Percentiles rank a stretch among this genome's conserved stretches.
phyloP scores from a whole-genome alignment of 1,140 invertebrate species.

The Drosophila teissieri region DNA sequence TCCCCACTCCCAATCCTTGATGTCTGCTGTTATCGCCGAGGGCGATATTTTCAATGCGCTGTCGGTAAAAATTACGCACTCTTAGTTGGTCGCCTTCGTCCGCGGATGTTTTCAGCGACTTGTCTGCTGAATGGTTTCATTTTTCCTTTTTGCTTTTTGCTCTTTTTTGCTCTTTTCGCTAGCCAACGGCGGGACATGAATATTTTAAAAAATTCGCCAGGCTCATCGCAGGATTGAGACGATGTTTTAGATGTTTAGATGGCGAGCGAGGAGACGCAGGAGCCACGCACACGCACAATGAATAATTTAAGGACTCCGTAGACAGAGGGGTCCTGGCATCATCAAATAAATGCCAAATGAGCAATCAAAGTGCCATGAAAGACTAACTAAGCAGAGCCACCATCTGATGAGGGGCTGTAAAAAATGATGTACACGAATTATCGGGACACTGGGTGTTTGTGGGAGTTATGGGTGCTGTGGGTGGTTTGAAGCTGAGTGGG shows the following conservation, averaged over 20 bases:
- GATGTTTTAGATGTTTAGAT: conserved; percentile 30
- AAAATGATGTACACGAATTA: conserved; percentile 78
- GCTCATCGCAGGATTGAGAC: conserved; percentile 46
- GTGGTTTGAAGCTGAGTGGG: no score
- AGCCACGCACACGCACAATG: conserved; percentile 50
- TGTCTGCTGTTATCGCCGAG: conserved; percentile 46
- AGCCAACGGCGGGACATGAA: conserved; percentile 76
- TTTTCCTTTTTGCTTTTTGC: conserved; percentile 6
- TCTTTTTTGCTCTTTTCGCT: conserved; percentile 35
- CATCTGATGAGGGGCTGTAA: conserved; percentile 72
- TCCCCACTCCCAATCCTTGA: background rate
- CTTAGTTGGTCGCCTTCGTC: conserved; percentile 64
- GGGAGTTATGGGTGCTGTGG: background rate
- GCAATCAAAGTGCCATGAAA: conserved; percentile 79
- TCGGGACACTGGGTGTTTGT: conserved; percentile 35
- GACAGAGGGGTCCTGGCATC: conserved; percentile 49
- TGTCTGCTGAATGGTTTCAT: conserved; percentile 24
- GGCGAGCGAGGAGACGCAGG: conserved; percentile 14
- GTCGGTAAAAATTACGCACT: conserved; percentile 80
- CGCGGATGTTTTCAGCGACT: conserved; percentile 60
- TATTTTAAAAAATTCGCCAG: conserved; percentile 74
- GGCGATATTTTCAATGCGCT: conserved; percentile 74
- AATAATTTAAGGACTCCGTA: conserved; percentile 64
- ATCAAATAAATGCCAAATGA: conserved; percentile 83
- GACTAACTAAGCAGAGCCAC: conserved; percentile 67